Base-by-base conservation (phyloP, 2,888 invertebrate species). In the Maniola hyperantus region DNA sequence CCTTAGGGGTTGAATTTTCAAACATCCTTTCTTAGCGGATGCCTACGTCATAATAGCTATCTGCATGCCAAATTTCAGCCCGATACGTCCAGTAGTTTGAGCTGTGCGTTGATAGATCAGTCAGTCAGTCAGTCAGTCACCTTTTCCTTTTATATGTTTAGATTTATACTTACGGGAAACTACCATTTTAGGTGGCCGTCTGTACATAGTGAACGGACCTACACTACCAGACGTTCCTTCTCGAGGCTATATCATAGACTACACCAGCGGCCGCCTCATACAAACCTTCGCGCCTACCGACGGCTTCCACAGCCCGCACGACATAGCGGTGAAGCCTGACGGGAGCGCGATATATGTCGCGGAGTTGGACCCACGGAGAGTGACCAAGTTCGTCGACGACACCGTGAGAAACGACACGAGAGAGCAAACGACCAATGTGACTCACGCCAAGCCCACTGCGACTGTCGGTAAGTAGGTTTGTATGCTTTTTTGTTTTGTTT, bases 201-300 rank as follows among this genome's bases (percentile, higher is more conserved):
- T 57, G 59, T 95, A 95, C 85, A 92, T 97, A 61, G 95, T 97
- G 1, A 97, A 97, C 86, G 97, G 97, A 0, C 95, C 94, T 0
- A 94, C 91, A 7, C 36, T 66, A 10, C 77, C 81, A 11, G 78
- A 81, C 10, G 83, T 87, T 48, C 91, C 90, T 0, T 94, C 96
- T 1, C 93, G 94, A 64, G 97, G 97, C 6, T 97, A 95, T 85
- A 94, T 96, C 7, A 89, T 97, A 55, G 95, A 95, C 77, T 92
- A 95, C 72, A 83, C 89, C 13, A 92, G 93, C 7, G 94, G 94
- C 36, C 85, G 93, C 18, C 80, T 96, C 13, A 66, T 94, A 0
- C 94, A 93, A 8, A 94, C 94, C 70, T 96, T 96, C 82, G 93
- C 92, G 0, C 94, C 95, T 0, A 79, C 76, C 6, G 82, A 78